Evolutionary conservation across 2,113 vertebrate genomes (phyloP), one percentile per base, ranked within the genome.

Genomic region (Hirundichthys speculiger): DNA sequence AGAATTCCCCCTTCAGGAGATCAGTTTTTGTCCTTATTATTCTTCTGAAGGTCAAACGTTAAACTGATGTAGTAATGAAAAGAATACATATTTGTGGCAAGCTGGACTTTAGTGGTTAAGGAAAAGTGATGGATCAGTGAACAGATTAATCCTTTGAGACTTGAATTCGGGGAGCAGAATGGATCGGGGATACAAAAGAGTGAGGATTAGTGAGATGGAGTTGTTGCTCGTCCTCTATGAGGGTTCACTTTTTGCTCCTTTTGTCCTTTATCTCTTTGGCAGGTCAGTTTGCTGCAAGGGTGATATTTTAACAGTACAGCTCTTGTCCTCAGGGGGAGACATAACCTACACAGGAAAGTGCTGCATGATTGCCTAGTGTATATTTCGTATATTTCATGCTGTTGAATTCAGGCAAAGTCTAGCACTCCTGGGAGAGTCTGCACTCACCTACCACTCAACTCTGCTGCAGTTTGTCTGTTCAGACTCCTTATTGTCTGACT

Each of bases 181-280:
- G 53, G 47, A 67, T 59, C 83, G 40, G 30, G 72, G 64, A 59
- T 54, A 38, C 22, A 20, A 42, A 52, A 52, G 27, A 22, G 52
- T 52, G 43, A 47, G 38, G 45, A 51, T 69, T 73, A 75, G 75
- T 69, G 59, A 75, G 76, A 69, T 46, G 25, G 59, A 82, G 67
- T 53, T 43, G 56, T 19, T 70, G 67, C 76, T 19, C 50, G 64
- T 82, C 54, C 56, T 75, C 48, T 8, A 47, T 69, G 48, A 73
- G 67, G 81, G 55, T 73, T 79, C 48, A 69, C 69, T 66, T 25
- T 39, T 47, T 58, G 59, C 67, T 75, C 54, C 50, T 71, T 79
- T 65, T 79, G 68, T 86, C 76, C 72, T 78, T 79, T 79, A 79
- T 79, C 59, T 75, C 62, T 78, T 75, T 59, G 61, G 50, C 63